Evolutionary conservation across 2,797 vertebrate genomes (phyloP).

Genomic region (Cyprinella venusta): DNA sequence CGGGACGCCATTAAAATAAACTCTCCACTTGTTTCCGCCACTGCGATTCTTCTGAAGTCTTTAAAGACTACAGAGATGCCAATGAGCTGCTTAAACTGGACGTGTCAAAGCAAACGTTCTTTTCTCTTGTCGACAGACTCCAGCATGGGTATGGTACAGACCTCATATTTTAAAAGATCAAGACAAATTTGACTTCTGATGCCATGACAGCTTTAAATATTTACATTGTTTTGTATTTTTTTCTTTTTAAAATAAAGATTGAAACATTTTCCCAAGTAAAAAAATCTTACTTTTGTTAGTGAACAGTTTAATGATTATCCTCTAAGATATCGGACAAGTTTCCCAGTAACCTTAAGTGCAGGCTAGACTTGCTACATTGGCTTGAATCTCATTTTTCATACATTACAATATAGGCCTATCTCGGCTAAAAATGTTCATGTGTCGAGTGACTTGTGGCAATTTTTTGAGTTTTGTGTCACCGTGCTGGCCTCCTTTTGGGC

Average conservation of each 20-base stretch:
- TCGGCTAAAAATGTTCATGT: slow-evolving; percentile 41
- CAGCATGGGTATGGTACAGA: too few relatives aligned
- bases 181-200: too few relatives aligned
- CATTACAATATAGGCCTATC: not conserved
- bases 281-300: not conserved
- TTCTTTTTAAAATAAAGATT: not conserved
- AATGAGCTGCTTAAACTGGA: not conserved
- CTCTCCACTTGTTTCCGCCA: too few relatives aligned
- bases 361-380: not conserved
- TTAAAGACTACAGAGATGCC: not conserved
- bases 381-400: slow-evolving; percentile 1
- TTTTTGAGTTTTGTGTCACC: slow-evolving; percentile 68
- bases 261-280: too few relatives aligned
- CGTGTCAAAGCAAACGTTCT: too few relatives aligned
- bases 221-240: not conserved
- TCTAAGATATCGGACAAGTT: not conserved
- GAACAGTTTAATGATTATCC: not conserved
- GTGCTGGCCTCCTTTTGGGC: slow-evolving; percentile 72
- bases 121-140: too few relatives aligned
- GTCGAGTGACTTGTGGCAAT: slow-evolving; percentile 43
- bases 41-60: not conserved
- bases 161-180: too few relatives aligned
- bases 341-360: slow-evolving; percentile 9
- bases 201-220: too few relatives aligned
- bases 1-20: too few relatives aligned